Conservation (phyloP, 2,888 invertebrate species). For the Cotesia congregata region DNA sequence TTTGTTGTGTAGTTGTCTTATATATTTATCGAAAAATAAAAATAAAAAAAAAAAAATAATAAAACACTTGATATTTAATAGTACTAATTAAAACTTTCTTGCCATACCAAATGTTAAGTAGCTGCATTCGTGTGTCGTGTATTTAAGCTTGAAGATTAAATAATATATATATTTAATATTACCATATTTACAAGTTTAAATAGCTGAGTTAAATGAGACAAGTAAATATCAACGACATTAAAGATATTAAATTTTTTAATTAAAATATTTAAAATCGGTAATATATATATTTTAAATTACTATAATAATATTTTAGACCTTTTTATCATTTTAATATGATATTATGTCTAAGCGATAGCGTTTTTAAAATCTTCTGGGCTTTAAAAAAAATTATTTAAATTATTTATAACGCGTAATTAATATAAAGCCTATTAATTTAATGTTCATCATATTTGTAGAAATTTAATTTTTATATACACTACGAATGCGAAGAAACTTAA, state of each 20-base stretch:
- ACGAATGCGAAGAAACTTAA: constrained; percentile 42
- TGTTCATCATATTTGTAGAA: constrained; percentile 65
- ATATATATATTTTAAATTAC: background rate
- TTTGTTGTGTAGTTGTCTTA: constrained; percentile 57
- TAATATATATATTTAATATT: constrained; percentile 43
- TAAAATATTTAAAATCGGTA: background rate
- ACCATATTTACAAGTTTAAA: constrained; percentile 42
- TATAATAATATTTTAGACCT: background rate
- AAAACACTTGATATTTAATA: constrained; percentile 38
- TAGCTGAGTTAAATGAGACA: constrained; percentile 29
- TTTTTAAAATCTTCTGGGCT: background rate
- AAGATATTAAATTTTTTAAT: constrained; percentile 13
- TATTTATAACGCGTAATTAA: constrained; percentile 27
- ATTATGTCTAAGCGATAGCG: background rate
- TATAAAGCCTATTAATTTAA: constrained; percentile 61
- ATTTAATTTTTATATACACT: constrained; percentile 63
- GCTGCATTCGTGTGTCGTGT: constrained; percentile 50
- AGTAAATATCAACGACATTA: constrained; percentile 35
- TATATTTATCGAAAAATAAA: constrained; percentile 35
- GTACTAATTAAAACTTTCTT: constrained; percentile 58
- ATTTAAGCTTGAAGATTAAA: constrained; percentile 50
- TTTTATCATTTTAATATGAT: background rate
- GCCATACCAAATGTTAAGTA: constrained; percentile 66
- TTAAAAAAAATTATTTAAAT: background rate
- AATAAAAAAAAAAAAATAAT: background rate